Base-by-base conservation (phyloP, 2,113 vertebrate species). In the Oenanthe oenanthe region DNA sequence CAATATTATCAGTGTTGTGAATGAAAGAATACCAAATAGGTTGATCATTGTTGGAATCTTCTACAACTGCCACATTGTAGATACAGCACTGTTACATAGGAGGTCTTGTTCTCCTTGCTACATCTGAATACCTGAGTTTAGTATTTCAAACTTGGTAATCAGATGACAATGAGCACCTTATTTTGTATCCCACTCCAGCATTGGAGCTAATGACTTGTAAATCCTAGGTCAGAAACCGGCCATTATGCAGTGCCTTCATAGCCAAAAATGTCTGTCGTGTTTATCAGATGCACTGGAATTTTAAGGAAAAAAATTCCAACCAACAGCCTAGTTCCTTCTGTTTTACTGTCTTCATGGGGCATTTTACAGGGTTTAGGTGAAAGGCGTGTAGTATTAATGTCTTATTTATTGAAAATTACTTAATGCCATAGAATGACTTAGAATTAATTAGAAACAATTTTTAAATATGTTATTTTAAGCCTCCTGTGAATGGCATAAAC, bases 91-190 rank as follows among this genome's bases (percentile, higher is more conserved):
- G 51, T 92, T 96, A 51, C 95, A 86, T 91, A 93, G 93, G 66
- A 94, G 53, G 92, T 97, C 94, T 97, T 92, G 92, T 95, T 95
- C 84, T 76, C 51, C 85, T 56, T 93, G 89, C 85, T 78, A 77
- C 91, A 65, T 94, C 87, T 88, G 94, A 95, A 96, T 97, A 93
- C 85, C 88, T 93, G 54, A 94, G 96, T 97, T 92, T 98, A 96
- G 95, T 96, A 61, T 98, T 98, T 98, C 96, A 94, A 80, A 85
- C 82, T 94, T 95, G 79, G 96, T 97, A 93, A 97, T 88, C 83
- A 86, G 65, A 51, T 92, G 84, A 98, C 96, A 98, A 82, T 97
- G 88, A 88, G 47, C 10, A 78, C 89, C 96, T 98, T 97, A 97
- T 97, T 84, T 96, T 97, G 63, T 91, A 50, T 28, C 70, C 85